phyloP scores from a whole-genome alignment of 2,888 invertebrate genomes.

The Pristionchus arcanus region DNA sequence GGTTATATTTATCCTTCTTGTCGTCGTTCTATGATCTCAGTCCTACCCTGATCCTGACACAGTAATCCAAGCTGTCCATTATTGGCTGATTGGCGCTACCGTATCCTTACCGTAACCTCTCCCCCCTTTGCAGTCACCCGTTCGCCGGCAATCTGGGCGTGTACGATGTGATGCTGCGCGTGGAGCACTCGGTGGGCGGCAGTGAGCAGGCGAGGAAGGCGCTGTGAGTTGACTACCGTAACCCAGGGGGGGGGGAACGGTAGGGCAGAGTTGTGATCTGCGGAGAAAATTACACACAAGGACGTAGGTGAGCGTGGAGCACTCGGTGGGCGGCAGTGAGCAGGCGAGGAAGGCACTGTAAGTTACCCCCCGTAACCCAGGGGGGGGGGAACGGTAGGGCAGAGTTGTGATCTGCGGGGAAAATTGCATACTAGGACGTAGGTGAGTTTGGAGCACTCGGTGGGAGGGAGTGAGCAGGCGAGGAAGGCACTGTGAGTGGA shows the following conservation, averaged over 20 bases:
- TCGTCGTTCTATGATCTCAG: no score
- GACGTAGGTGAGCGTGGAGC: slow-evolving; percentile 74
- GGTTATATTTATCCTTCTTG: no score
- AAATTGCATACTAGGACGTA: no score
- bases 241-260: neutral
- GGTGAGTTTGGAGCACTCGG: slow-evolving; percentile 72
- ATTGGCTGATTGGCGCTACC: no score
- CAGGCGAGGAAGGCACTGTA: slow-evolving; percentile 69
- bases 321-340: slow-evolving; percentile 69
- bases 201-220: slow-evolving; percentile 72
- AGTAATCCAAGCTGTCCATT: no score
- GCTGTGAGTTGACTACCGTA: slow-evolving; percentile 51
- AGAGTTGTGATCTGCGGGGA: neutral
- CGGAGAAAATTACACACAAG: no score
- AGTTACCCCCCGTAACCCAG: neutral
- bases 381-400: neutral
- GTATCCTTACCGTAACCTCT: neutral
- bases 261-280: neutral
- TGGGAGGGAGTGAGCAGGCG: slow-evolving; percentile 71
- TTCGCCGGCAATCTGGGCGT: slow-evolving; percentile 95
- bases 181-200: slow-evolving; percentile 71
- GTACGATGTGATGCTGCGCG: slow-evolving; percentile 88
- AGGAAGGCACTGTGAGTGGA: slow-evolving; percentile 62
- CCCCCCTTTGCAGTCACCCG: slow-evolving; percentile 85
- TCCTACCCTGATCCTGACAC: no score